phyloP scores from a whole-genome alignment of 2,113 vertebrate species.

The Cyphomyrus discorhynchus region DNA sequence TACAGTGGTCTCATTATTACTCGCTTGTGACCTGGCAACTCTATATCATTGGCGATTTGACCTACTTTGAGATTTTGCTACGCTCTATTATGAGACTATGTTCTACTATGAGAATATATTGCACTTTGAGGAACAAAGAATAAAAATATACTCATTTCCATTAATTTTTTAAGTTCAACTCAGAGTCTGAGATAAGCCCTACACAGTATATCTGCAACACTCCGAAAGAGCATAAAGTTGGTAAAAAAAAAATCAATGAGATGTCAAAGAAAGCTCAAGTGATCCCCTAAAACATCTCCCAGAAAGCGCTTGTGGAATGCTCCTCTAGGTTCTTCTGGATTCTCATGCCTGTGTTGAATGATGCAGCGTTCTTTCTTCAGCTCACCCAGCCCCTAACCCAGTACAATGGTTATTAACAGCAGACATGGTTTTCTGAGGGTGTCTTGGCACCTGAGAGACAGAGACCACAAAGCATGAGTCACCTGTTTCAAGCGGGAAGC shows the following conservation, averaged over 20 bases:
- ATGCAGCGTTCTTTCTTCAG: not conserved
- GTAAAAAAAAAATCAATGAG: not conserved
- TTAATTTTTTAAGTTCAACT: not conserved
- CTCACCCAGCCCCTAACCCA: not conserved
- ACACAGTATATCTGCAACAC: not conserved
- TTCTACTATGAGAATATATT: not conserved
- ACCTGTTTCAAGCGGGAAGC: not conserved
- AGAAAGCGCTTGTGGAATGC: not conserved
- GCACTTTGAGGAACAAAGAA: not conserved
- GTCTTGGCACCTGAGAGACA: not conserved
- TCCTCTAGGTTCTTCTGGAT: not conserved
- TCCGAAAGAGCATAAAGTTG: not conserved
- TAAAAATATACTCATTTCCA: not conserved
- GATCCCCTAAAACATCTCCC: not conserved
- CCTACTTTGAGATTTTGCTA: not conserved
- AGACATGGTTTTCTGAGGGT: not conserved
- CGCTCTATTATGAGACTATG: not conserved
- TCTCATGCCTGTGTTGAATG: not conserved
- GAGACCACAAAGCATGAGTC: not conserved
- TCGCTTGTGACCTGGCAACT: not conserved
- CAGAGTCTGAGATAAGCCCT: not conserved
- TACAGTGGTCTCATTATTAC: not conserved
- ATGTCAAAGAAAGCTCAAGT: not conserved
- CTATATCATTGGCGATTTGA: not conserved
- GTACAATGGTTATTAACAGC: not conserved